Percentiles rank a stretch among this genome's conserved stretches.
Evolutionary conservation across 2,888 invertebrate genomes (phyloP).

Genomic region (Heliconius ismenius): DNA sequence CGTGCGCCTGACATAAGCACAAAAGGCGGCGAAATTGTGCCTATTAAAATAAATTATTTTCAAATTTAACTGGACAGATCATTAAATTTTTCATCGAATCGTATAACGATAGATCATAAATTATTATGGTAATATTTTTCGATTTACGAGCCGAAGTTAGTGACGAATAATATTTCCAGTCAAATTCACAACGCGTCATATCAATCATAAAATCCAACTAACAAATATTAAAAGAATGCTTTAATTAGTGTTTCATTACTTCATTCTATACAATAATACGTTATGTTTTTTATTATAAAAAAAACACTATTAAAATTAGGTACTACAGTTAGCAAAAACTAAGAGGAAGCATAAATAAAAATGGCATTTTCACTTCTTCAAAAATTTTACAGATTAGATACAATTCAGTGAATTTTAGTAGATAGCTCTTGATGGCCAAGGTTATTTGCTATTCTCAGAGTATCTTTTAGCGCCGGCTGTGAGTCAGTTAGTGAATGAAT

Average conservation of each 20-base stretch:
- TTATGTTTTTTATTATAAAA: neutral
- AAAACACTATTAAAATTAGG: neutral
- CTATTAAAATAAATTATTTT: constrained; percentile 60
- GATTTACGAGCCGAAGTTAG: constrained; percentile 25
- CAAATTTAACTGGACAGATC: constrained; percentile 52
- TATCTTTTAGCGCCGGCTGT: constrained; percentile 68
- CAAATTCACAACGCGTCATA: constrained; percentile 26
- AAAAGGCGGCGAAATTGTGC: constrained; percentile 59
- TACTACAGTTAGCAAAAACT: neutral
- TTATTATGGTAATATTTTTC: constrained; percentile 40
- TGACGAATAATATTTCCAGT: constrained; percentile 29
- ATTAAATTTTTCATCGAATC: constrained; percentile 55
- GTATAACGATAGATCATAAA: constrained; percentile 45
- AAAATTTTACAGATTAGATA: constrained; percentile 27
- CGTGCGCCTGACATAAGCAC: constrained; percentile 61
- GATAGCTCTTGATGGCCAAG: constrained; percentile 62
- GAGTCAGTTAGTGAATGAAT: constrained; percentile 69
- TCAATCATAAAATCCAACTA: constrained; percentile 18
- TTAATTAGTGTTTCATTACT: neutral
- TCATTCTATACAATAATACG: neutral
- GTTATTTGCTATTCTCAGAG: constrained; percentile 74
- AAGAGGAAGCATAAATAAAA: neutral
- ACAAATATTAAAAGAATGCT: constrained; percentile 1
- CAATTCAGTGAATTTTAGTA: constrained; percentile 46
- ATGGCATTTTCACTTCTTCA: constrained; percentile 1